These are phyloP conservation scores for Ameiurus melas DNA, from an alignment of 2,113 vertebrate species.

Conservation along the genomic window DNA sequence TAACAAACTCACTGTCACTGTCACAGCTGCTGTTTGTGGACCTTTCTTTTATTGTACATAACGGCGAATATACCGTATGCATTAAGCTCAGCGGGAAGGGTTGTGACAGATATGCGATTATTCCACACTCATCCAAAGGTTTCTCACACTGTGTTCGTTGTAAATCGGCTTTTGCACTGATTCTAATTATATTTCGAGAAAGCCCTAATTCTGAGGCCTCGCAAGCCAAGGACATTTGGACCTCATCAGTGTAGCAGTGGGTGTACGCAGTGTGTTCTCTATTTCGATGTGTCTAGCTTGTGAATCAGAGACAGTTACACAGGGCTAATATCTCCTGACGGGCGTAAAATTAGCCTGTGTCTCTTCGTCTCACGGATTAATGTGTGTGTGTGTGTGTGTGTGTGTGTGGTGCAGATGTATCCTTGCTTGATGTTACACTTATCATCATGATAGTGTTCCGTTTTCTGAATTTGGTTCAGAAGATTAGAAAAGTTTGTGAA, in stretches of 20 bases:
- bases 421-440: slow-evolving; percentile 18
- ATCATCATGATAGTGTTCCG: neutral
- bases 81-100: too few species aligned
- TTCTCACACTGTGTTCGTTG: neutral
- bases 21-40: too few species aligned
- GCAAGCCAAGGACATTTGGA: neutral
- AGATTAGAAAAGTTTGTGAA: slow-evolving; percentile 1
- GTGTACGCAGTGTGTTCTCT: neutral
- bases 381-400: slow-evolving; percentile 11
- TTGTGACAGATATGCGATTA: neutral
- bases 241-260: neutral
- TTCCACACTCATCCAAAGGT: neutral
- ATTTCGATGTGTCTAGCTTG: slow-evolving; percentile 9
- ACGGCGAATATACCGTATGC: too few species aligned
- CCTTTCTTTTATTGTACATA: too few species aligned
- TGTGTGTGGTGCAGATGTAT: slow-evolving; percentile 12
- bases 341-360: slow-evolving; percentile 44
- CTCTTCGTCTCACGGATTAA: slow-evolving; percentile 33
- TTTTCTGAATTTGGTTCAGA: neutral
- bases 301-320: slow-evolving; percentile 37
- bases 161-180: neutral
- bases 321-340: slow-evolving; percentile 42
- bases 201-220: neutral
- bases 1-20: too few species aligned
- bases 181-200: neutral